Evolutionary conservation across 2,888 invertebrate genomes (phyloP).

Genomic region (Tiphia femorata): DNA sequence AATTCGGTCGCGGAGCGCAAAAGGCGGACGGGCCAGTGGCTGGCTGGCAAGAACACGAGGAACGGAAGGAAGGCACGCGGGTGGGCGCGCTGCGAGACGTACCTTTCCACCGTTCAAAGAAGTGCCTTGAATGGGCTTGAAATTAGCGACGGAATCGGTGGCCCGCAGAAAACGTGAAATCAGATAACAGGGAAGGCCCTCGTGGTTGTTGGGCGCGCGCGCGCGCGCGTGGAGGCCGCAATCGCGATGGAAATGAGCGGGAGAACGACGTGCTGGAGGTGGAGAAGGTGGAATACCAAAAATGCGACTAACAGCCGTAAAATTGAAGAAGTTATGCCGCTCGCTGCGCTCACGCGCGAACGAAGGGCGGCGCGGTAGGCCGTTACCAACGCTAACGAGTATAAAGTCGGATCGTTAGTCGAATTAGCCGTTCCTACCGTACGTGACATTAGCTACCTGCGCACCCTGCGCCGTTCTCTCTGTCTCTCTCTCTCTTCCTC

Average conservation of each 20-base stretch:
- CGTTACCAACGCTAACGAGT: constrained; percentile 53
- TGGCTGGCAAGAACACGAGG: not conserved
- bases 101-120: not conserved
- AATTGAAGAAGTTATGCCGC: constrained; percentile 58
- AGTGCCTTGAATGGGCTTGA: constrained; percentile 26
- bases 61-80: not conserved
- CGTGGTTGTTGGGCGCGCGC: constrained; percentile 4
- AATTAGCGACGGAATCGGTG: constrained; percentile 30
- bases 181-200: constrained; percentile 36
- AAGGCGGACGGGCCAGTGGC: not conserved
- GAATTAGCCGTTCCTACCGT: constrained; percentile 56
- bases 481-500: constrained; percentile 11
- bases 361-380: constrained; percentile 50
- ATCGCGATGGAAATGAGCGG: no score
- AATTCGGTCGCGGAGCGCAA: no score
- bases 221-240: constrained; percentile 1
- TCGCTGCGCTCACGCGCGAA: no score
- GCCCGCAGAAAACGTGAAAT: constrained; percentile 31
- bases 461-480: constrained; percentile 25
- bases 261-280: no score
- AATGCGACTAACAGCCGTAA: constrained; percentile 53
- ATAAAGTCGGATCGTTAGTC: constrained; percentile 55
- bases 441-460: constrained; percentile 53
- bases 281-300: constrained; percentile 23
- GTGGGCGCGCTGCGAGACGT: not conserved